Percentiles rank a stretch among this genome's conserved stretches.
Evolutionary conservation across 1,140 invertebrate species (phyloP).

Genomic region (Lepidurus arcticus): DNA sequence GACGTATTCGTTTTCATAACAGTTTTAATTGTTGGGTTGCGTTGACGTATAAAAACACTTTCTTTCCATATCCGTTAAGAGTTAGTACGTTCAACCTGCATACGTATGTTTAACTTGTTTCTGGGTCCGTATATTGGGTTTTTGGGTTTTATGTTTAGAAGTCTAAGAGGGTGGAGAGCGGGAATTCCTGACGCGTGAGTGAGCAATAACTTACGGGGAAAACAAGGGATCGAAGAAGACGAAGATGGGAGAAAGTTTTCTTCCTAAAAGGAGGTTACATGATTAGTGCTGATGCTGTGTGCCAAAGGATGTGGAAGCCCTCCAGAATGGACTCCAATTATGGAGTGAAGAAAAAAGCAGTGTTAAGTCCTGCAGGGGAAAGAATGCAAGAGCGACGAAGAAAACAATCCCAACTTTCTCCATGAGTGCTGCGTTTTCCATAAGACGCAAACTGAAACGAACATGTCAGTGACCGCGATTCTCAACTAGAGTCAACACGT

Average conservation of each 20-base stretch:
- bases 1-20: too few species aligned
- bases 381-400: not conserved
- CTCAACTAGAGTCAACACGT: slow-evolving; percentile 9
- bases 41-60: too few species aligned
- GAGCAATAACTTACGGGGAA: not conserved
- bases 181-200: not conserved
- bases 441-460: not conserved
- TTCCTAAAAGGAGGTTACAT: not conserved
- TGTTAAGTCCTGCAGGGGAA: not conserved
- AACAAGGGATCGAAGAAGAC: not conserved
- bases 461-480: slow-evolving; percentile 5
- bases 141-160: not conserved
- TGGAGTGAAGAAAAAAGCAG: not conserved
- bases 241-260: slow-evolving; percentile 2
- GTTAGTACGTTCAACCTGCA: too few species aligned
- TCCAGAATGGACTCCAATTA: not conserved
- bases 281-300: not conserved
- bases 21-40: too few species aligned
- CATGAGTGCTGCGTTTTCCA: slow-evolving; percentile 8
- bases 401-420: not conserved
- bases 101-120: too few species aligned
- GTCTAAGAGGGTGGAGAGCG: not conserved
- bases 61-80: too few species aligned
- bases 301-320: not conserved
- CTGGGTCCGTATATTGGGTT: not conserved